phyloP scores from a whole-genome alignment of 2,888 invertebrate species.

The Orthosia incerta region DNA sequence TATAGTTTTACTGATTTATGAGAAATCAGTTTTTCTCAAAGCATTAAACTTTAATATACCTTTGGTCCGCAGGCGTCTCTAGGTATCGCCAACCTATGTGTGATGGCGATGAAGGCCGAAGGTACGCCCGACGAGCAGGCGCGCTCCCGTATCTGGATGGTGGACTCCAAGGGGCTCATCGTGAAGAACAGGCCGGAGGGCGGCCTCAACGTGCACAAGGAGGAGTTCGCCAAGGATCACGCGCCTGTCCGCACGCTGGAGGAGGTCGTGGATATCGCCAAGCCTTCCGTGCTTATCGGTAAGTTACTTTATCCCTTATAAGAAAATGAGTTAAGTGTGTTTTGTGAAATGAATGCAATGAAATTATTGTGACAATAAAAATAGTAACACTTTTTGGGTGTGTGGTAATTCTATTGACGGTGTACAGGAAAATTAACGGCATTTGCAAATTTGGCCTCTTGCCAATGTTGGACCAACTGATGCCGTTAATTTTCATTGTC shows the following conservation, averaged over 20 bases:
- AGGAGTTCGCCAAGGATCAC: slow-evolving; percentile 95
- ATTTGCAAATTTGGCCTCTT: no score
- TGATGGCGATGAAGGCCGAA: slow-evolving; percentile 97
- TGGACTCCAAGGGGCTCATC: slow-evolving; percentile 98
- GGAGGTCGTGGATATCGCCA: slow-evolving; percentile 95
- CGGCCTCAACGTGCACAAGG: slow-evolving; percentile 95
- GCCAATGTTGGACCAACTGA: no score
- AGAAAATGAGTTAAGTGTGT: no score
- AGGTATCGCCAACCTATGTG: slow-evolving; percentile 98
- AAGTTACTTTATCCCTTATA: no score
- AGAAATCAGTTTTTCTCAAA: not conserved
- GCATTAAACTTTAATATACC: not conserved
- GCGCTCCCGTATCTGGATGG: slow-evolving; percentile 96
- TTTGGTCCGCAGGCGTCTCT: slow-evolving; percentile 93
- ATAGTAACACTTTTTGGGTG: no score
- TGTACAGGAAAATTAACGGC: no score
- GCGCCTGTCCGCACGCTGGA: slow-evolving; percentile 94
- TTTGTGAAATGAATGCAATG: no score
- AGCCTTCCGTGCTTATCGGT: slow-evolving; percentile 98
- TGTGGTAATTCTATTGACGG: no score
- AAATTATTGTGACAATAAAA: no score
- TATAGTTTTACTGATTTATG: no score
- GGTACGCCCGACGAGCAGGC: slow-evolving; percentile 95
- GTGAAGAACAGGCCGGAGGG: slow-evolving; percentile 96
- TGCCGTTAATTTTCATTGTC: no score